Evolutionary conservation across 1,140 invertebrate species (phyloP).

Genomic region (Nasonia vitripennis): DNA sequence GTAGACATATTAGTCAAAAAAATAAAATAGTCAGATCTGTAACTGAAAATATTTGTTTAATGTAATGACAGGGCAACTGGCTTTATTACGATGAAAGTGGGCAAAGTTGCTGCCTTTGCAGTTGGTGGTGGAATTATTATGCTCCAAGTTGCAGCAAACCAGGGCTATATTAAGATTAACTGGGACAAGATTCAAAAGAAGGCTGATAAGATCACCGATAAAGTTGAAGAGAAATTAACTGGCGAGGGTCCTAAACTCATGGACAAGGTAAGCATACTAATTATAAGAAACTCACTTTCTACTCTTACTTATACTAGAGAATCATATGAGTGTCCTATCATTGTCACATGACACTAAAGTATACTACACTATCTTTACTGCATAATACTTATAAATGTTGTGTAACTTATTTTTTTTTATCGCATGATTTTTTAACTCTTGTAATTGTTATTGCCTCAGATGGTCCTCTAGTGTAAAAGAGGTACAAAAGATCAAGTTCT

Average conservation of each 20-base stretch:
- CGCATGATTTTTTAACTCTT: not conserved
- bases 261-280: constrained; percentile 81
- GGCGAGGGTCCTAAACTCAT: constrained; percentile 83
- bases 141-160: constrained; percentile 91
- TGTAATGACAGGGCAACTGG: constrained; percentile 85
- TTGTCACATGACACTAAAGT: not conserved
- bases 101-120: constrained; percentile 91
- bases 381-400: not conserved
- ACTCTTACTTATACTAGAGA: constrained; percentile 47
- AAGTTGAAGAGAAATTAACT: constrained; percentile 85
- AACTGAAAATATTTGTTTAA: constrained; percentile 7
- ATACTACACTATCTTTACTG: not conserved
- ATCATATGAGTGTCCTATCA: constrained; percentile 18
- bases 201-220: constrained; percentile 87
- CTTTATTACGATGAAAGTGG: constrained; percentile 92
- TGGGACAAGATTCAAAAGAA: constrained; percentile 91
- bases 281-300: constrained; percentile 31
- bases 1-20: constrained; percentile 3
- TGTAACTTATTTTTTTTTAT: constrained; percentile 1
- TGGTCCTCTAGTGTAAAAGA: constrained; percentile 43
- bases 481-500: not conserved
- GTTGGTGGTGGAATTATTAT: constrained; percentile 92
- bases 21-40: not conserved
- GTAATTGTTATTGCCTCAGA: not conserved
- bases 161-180: constrained; percentile 94